Evolutionary conservation across 2,797 vertebrate genomes (phyloP).

Genomic region (Phyllotis vaccarum): DNA sequence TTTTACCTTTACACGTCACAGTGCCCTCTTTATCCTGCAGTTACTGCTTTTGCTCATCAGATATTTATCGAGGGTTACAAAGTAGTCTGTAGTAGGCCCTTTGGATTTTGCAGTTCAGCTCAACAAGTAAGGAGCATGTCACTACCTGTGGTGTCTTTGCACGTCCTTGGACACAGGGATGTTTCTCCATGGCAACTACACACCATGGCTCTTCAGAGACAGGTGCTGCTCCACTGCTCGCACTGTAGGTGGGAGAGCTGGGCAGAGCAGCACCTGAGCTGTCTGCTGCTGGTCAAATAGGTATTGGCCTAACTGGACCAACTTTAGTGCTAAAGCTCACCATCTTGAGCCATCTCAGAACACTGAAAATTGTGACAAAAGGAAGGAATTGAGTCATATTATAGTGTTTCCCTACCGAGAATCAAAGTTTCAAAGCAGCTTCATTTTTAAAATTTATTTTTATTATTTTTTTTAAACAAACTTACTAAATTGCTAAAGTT

Average conservation of each 20-base stretch:
- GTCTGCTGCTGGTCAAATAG: neutral
- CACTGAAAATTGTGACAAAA: neutral
- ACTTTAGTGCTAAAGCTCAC: neutral
- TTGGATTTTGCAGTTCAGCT: slow-evolving; percentile 20
- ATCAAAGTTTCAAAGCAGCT: neutral
- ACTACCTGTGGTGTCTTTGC: neutral
- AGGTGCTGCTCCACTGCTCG: slow-evolving; percentile 2
- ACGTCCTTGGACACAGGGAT: slow-evolving; percentile 51
- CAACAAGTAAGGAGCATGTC: neutral
- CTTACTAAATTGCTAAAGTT: neutral
- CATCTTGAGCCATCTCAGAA: neutral
- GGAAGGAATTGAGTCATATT: neutral
- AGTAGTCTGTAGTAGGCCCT: slow-evolving; percentile 16
- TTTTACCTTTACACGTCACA: too few species aligned
- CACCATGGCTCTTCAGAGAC: neutral
- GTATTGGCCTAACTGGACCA: slow-evolving; percentile 24
- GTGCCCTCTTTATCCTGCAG: neutral
- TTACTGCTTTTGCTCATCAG: slow-evolving; percentile 28
- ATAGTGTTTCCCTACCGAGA: neutral
- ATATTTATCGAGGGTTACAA: slow-evolving; percentile 53
- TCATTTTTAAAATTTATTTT: neutral
- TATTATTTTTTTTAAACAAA: neutral
- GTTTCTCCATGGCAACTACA: slow-evolving; percentile 5
- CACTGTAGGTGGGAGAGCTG: neutral
- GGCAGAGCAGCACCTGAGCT: slow-evolving; percentile 10